phyloP scores from a whole-genome alignment of 2,113 vertebrate species.

The Aphelocoma coerulescens region DNA sequence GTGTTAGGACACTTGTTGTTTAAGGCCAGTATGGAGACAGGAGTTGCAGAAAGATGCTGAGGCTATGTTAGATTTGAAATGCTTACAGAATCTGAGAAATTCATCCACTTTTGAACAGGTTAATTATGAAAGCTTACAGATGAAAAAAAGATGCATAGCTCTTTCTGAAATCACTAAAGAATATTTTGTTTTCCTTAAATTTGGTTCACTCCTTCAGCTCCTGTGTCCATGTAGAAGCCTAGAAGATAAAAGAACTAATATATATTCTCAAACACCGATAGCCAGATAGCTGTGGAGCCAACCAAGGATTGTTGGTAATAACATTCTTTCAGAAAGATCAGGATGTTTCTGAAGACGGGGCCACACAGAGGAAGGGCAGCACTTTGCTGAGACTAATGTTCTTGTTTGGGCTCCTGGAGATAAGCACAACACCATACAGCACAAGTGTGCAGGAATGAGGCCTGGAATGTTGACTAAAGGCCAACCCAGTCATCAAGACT shows the following conservation, averaged over 20 bases:
- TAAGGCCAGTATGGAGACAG: background rate
- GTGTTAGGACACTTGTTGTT: background rate
- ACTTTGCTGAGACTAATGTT: background rate
- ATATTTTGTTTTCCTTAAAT: background rate
- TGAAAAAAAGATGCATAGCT: background rate
- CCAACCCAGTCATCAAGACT: background rate
- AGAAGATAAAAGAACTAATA: background rate
- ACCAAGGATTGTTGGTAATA: background rate
- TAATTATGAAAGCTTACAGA: background rate
- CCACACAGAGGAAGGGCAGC: background rate
- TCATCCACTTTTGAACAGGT: background rate
- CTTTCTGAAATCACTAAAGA: background rate
- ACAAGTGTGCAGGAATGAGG: background rate
- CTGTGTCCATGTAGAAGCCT: background rate
- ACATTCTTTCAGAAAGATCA: background rate
- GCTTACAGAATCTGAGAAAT: background rate
- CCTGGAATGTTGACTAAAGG: background rate
- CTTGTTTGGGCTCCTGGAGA: background rate
- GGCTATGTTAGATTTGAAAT: background rate
- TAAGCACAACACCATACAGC: background rate
- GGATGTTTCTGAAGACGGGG: background rate
- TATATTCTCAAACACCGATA: fast-evolving
- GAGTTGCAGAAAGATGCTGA: background rate
- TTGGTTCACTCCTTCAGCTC: background rate
- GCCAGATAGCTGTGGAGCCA: background rate